phyloP scores from a whole-genome alignment of 2,113 vertebrate species.

The Lontra canadensis region DNA sequence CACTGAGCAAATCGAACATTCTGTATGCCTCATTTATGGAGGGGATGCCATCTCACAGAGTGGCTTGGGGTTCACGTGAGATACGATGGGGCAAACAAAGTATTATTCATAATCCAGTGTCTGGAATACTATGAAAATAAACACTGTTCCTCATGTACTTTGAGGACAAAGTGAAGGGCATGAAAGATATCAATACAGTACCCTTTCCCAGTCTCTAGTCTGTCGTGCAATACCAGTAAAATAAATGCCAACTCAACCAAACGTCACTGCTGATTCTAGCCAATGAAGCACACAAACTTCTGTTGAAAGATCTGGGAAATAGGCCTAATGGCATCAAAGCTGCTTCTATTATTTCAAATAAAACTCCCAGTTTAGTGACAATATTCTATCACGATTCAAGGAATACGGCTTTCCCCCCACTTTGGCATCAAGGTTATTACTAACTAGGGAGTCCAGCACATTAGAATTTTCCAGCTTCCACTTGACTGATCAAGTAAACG shows the following conservation, averaged over 20 bases:
- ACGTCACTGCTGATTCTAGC: background rate
- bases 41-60: background rate
- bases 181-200: background rate
- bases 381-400: background rate
- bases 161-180: background rate
- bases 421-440: constrained; percentile 29
- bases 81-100: background rate
- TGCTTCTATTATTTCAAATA: constrained; percentile 18
- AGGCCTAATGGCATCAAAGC: background rate
- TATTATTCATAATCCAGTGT: background rate
- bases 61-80: background rate
- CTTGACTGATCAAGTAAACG: background rate
- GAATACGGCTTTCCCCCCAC: background rate
- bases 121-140: background rate
- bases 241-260: background rate
- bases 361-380: constrained; percentile 26
- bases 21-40: background rate
- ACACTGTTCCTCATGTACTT: background rate
- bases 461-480: constrained; percentile 25
- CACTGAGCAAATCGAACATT: too few species aligned
- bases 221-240: background rate
- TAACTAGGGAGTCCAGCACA: constrained; percentile 8
- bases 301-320: background rate
- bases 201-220: background rate
- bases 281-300: background rate